Conservation (phyloP, 2,113 vertebrate genomes). For the Aspiorhynchus laticeps region DNA sequence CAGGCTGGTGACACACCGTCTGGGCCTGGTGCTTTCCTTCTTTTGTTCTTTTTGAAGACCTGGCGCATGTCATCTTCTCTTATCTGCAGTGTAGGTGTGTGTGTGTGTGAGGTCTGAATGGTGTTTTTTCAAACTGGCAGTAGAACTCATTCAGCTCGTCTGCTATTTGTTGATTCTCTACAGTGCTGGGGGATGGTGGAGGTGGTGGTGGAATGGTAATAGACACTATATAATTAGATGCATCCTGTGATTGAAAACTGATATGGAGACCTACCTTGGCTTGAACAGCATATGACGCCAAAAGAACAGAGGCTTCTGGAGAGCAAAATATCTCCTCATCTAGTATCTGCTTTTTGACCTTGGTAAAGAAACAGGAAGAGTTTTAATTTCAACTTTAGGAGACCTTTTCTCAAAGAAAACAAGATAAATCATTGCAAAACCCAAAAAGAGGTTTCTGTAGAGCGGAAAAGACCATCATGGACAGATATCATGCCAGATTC, state of each 20-base stretch:
- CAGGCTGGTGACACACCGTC: too few relatives aligned
- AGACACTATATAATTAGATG: neutral
- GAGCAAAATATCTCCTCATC: conserved; percentile 95
- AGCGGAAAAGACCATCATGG: neutral
- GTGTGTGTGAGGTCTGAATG: too few relatives aligned
- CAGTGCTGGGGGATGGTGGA: too few relatives aligned
- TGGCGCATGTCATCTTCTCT: too few relatives aligned
- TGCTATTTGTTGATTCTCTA: too few relatives aligned
- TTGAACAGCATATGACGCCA: conserved; percentile 92
- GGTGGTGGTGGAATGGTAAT: too few relatives aligned
- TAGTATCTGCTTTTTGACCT: conserved; percentile 95
- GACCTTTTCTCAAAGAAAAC: neutral
- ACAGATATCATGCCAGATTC: neutral
- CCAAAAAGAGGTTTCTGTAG: neutral
- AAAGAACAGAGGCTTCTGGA: conserved; percentile 88
- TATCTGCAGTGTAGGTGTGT: too few relatives aligned
- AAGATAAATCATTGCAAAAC: neutral
- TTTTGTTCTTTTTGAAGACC: too few relatives aligned
- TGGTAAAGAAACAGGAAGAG: conserved; percentile 34
- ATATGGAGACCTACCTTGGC: conserved; percentile 83
- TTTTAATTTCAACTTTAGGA: neutral
- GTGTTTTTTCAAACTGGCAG: too few relatives aligned
- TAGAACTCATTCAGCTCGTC: too few relatives aligned
- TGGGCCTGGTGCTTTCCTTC: too few relatives aligned
- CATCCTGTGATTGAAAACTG: neutral